Evolutionary conservation across 2,888 invertebrate species (phyloP).

Genomic region (Aphodius sticticus): DNA sequence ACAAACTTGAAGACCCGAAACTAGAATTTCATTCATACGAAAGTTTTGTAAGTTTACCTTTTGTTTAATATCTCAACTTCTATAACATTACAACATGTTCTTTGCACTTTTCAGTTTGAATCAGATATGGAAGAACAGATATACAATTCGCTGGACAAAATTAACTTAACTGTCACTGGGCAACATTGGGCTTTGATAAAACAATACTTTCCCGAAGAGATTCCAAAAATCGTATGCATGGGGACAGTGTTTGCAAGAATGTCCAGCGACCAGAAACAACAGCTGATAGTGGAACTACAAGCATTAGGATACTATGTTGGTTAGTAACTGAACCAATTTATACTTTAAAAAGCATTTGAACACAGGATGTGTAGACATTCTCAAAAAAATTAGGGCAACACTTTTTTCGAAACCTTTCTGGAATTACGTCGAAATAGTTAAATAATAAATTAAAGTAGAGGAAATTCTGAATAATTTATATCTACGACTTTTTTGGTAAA

Average conservation of each 20-base stretch:
- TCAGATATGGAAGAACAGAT: not conserved
- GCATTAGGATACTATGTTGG: constrained; percentile 88
- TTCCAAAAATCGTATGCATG: constrained; percentile 72
- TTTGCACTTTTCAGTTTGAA: not conserved
- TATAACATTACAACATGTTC: not conserved
- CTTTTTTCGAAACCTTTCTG: too few species aligned
- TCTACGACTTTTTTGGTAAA: too few species aligned
- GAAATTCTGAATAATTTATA: too few species aligned
- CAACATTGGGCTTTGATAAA: constrained; percentile 76
- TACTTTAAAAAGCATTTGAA: not conserved
- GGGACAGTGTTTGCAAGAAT: constrained; percentile 94
- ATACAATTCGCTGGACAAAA: not conserved
- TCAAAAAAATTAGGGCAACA: too few species aligned
- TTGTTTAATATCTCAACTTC: not conserved
- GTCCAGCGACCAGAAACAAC: constrained; percentile 95
- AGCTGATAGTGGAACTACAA: constrained; percentile 87
- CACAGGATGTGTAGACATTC: too few species aligned
- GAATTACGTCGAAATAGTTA: too few species aligned
- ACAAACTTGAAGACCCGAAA: constrained; percentile 22
- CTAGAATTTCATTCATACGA: constrained; percentile 30
- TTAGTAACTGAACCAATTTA: constrained; percentile 57
- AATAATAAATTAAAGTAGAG: too few species aligned
- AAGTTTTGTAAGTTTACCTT: not conserved
- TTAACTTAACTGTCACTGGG: constrained; percentile 61
- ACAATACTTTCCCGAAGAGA: constrained; percentile 72